Percentiles rank a stretch among this genome's conserved stretches.
Evolutionary conservation across 2,888 invertebrate species (phyloP).

Genomic region (Drosophila koepferae): DNA sequence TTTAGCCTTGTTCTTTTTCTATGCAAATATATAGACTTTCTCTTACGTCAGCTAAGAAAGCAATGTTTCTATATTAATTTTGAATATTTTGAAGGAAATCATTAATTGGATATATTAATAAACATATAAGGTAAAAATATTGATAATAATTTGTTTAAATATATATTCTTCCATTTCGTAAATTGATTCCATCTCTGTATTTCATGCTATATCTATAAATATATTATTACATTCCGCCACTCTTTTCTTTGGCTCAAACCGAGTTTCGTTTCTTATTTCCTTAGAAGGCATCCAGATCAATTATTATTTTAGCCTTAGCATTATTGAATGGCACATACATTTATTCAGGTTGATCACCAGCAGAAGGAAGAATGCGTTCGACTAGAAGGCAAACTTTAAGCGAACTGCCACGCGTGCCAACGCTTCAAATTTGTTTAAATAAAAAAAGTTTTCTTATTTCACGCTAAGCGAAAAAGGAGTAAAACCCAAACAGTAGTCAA

Average conservation of each 20-base stretch:
- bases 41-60: no score
- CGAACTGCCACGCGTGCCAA: slow-evolving; percentile 59
- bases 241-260: neutral
- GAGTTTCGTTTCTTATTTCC: neutral
- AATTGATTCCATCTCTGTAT: no score
- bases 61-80: no score
- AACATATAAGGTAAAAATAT: neutral
- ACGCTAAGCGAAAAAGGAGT: slow-evolving; percentile 58
- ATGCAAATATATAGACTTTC: no score
- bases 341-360: neutral
- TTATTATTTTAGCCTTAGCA: neutral
- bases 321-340: neutral
- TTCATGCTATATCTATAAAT: no score
- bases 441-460: slow-evolving; percentile 81
- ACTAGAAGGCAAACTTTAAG: slow-evolving; percentile 46
- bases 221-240: neutral
- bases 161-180: no score
- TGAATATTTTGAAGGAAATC: neutral
- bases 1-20: no score
- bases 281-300: neutral
- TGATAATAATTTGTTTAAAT: no score
- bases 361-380: neutral
- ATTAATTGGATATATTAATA: neutral
- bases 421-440: slow-evolving; percentile 74
- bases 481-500: slow-evolving; percentile 56